phyloP scores from a whole-genome alignment of 2,888 invertebrate species.

The Ligdia adustata region DNA sequence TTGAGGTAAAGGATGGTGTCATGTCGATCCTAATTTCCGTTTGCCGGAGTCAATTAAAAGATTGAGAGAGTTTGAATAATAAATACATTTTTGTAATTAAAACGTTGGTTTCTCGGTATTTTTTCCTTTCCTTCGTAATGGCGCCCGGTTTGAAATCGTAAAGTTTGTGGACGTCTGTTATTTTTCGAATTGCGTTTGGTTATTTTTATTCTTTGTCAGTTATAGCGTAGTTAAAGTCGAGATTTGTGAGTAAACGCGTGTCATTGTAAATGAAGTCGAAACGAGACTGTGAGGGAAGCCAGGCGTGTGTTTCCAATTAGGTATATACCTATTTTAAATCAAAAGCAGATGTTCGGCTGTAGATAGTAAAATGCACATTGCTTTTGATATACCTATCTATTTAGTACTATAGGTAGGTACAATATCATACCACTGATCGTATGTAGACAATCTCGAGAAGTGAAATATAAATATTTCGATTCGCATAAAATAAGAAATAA shows the following conservation, averaged over 20 bases:
- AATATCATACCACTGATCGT: too few relatives aligned
- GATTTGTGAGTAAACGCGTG: constrained; percentile 37
- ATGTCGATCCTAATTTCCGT: constrained; percentile 45
- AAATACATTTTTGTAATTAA: constrained; percentile 48
- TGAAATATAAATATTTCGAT: too few relatives aligned
- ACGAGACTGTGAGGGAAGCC: constrained; percentile 26
- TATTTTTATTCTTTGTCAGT: constrained; percentile 38
- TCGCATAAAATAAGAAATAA: too few relatives aligned
- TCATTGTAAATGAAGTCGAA: constrained; percentile 33
- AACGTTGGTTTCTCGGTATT: constrained; percentile 38
- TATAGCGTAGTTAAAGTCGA: constrained; percentile 32
- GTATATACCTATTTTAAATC: too few relatives aligned
- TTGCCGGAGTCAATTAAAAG: constrained; percentile 38
- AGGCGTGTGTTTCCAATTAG: constrained; percentile 28
- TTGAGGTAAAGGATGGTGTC: constrained; percentile 36
- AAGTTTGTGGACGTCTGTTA: constrained; percentile 28
- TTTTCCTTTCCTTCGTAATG: constrained; percentile 10
- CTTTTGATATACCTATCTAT: too few relatives aligned
- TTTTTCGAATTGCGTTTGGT: constrained; percentile 30
- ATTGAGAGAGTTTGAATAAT: constrained; percentile 31
- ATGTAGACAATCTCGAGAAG: too few relatives aligned
- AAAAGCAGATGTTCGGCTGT: constrained; percentile 21
- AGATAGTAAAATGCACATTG: constrained; percentile 2
- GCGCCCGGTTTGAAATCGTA: constrained; percentile 25
- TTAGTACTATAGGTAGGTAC: too few relatives aligned